Evolutionary conservation across 2,797 vertebrate genomes (phyloP).

Genomic region (Ceryle rudis): DNA sequence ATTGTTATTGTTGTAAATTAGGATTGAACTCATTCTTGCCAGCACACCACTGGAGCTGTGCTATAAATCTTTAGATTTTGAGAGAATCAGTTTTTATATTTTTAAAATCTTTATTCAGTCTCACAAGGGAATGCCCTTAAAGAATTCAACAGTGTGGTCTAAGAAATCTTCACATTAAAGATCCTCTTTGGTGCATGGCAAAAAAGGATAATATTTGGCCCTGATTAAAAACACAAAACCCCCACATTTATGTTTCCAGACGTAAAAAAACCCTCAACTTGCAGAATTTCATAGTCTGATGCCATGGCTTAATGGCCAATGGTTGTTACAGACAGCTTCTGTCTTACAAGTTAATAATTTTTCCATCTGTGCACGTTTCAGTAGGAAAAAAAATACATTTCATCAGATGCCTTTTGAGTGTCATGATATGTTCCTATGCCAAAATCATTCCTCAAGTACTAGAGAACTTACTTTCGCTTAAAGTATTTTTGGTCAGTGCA

Average conservation of each 20-base stretch:
- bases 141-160: background rate
- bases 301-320: background rate
- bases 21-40: background rate
- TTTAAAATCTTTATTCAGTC: background rate
- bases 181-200: background rate
- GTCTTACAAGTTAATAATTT: background rate
- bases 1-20: slow-evolving; percentile 3
- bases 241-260: background rate
- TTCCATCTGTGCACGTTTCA: background rate
- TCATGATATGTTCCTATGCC: background rate
- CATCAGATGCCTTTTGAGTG: background rate
- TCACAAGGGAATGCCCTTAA: background rate
- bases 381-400: background rate
- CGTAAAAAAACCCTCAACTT: background rate
- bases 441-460: background rate
- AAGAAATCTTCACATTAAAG: background rate
- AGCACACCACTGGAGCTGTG: background rate
- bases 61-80: background rate
- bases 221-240: background rate
- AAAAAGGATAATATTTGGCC: background rate
- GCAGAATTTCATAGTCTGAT: background rate
- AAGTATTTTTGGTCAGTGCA: background rate
- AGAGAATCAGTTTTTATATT: background rate
- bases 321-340: background rate
- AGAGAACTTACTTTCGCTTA: background rate